Base-by-base conservation (phyloP, 2,797 vertebrate genomes). In the Trichosurus vulpecula region DNA sequence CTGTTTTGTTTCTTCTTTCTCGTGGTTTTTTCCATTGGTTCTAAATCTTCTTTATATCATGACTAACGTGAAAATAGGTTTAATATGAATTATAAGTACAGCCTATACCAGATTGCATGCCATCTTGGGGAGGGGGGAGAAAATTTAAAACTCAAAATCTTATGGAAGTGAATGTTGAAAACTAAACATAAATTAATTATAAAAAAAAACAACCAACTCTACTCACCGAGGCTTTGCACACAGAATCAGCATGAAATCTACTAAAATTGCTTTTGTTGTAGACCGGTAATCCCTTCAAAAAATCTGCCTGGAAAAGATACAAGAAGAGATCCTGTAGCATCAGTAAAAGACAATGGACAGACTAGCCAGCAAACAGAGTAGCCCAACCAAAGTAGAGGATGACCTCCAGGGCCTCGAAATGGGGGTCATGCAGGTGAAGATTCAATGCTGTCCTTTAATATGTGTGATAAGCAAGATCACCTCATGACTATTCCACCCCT, bases 241-340 rank as follows among this genome's bases (percentile, higher is more conserved):
- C 99, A 0, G 99, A 99, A 98, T 99, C 99, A 2, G 99, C 99
- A 25, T 99, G 99, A 98, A 99, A 99, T 87, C 99, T 99, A 98
- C 99, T 99, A 98, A 99, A 99, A 98, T 99, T 99, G 97, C 98
- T 99, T 98, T 99, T 99, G 99, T 99, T 99, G 99, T 99, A 99
- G 90, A 99, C 99, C 0, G 99, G 99, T 51, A 99, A 98, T 54
- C 99, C 99, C 98, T 99, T 99, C 98, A 99, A 98, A 98, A 99
- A 99, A 98, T 99, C 99, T 94, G 99, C 99, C 99, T 99, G 94
- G 16, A 98, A 98, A 94, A 95, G 56, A 98, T 2, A 57, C 90
- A 14, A 95, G n/a, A 95, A 51, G 30, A 92, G 52, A 89, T 30
- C 4, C 11, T 54, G 12, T 14, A 52, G 47, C 52, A 90, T 90